Evolutionary conservation across 2,888 invertebrate genomes (phyloP).

Genomic region (Leucania comma): DNA sequence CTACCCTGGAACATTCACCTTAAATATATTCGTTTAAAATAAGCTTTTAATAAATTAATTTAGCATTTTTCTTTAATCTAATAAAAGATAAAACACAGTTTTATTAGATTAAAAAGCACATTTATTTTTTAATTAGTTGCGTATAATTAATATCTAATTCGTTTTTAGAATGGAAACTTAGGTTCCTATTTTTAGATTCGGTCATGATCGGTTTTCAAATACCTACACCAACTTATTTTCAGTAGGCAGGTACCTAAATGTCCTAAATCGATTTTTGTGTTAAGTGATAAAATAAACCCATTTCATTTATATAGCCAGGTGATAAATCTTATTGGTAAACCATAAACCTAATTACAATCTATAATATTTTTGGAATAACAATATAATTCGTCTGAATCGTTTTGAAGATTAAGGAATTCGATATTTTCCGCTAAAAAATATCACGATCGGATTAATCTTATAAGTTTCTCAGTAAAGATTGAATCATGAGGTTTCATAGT

Average conservation of each 20-base stretch:
- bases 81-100: no score
- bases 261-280: not conserved
- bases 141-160: not conserved
- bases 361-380: not conserved
- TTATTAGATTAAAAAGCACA: not conserved
- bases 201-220: not conserved
- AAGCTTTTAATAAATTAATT: no score
- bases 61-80: no score
- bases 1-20: no score
- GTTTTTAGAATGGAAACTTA: not conserved
- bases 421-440: not conserved
- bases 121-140: no score
- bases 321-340: conserved; percentile 13
- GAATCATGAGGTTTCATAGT: conserved; percentile 29
- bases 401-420: conserved; percentile 1
- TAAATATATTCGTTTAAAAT: no score
- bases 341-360: conserved; percentile 3
- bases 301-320: not conserved
- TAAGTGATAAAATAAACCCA: not conserved
- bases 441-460: not conserved
- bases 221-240: not conserved
- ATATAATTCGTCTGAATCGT: not conserved
- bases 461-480: conserved; percentile 42
- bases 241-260: not conserved
- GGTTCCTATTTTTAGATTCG: not conserved